phyloP scores from a whole-genome alignment of 1,140 invertebrate genomes.

The Brachystomella parvula region DNA sequence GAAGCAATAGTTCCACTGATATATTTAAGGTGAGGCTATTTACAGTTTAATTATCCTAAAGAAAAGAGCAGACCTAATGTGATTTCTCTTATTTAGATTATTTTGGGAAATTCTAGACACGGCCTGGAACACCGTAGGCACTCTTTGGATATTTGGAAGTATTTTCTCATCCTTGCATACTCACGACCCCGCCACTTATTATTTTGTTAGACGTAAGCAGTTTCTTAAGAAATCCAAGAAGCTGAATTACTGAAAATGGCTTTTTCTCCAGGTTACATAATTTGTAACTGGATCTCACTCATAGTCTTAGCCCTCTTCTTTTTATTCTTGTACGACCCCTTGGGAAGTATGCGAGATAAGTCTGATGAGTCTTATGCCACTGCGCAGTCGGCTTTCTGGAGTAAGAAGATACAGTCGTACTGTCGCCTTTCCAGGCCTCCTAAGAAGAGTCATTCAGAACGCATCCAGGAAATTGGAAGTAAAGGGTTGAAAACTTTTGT shows the following conservation, averaged over 20 bases:
- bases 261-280: constrained; percentile 55
- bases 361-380: neutral
- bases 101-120: constrained; percentile 64
- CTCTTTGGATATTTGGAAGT: constrained; percentile 62
- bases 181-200: constrained; percentile 20
- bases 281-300: constrained; percentile 68
- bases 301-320: constrained; percentile 64
- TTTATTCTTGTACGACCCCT: constrained; percentile 60
- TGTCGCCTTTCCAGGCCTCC: constrained; percentile 65
- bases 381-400: constrained; percentile 18
- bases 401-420: constrained; percentile 46
- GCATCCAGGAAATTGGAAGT: constrained; percentile 75
- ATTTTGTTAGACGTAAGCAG: constrained; percentile 30
- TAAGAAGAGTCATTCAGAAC: constrained; percentile 63
- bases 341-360: constrained; percentile 60
- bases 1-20: constrained; percentile 42
- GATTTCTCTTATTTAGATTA: constrained; percentile 47
- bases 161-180: constrained; percentile 10
- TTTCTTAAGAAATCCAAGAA: neutral
- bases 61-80: neutral
- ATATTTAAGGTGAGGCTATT: constrained; percentile 40
- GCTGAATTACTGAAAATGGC: constrained; percentile 1
- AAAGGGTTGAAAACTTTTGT: constrained; percentile 37
- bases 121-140: constrained; percentile 66
- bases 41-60: neutral